A percentile compares a stretch with the other conserved stretches of the same genome.
phyloP scores from a whole-genome alignment of 2,113 vertebrate genomes.

The Boulengeromyrus knoepffleri region DNA sequence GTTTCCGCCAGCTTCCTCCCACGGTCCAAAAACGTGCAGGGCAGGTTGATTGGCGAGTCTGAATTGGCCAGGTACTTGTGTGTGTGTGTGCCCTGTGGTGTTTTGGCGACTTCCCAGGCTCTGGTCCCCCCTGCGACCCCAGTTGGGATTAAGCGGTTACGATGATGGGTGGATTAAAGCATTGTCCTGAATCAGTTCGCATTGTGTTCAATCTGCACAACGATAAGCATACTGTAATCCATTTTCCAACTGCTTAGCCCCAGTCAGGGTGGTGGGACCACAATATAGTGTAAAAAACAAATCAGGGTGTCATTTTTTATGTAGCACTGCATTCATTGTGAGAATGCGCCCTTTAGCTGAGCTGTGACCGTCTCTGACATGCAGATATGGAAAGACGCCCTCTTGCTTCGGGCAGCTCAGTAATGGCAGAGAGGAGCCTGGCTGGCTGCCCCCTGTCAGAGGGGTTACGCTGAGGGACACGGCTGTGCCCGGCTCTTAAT shows the following conservation, averaged over 20 bases:
- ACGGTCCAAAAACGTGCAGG: too few relatives aligned
- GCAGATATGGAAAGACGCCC: background rate
- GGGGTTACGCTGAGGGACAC: constrained; percentile 17
- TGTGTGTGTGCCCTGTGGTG: too few relatives aligned
- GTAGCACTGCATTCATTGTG: background rate
- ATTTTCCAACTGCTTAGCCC: background rate
- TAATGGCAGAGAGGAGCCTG: background rate
- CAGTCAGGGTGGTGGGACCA: background rate
- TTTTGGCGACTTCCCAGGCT: too few relatives aligned
- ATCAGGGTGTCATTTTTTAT: background rate
- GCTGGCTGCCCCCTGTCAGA: constrained; percentile 31
- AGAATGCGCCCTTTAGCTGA: background rate
- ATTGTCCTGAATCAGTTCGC: background rate
- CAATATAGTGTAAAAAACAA: background rate
- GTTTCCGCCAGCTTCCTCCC: too few relatives aligned
- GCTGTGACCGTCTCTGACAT: background rate
- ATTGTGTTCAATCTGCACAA: background rate
- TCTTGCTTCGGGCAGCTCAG: background rate
- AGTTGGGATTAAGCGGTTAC: too few relatives aligned
- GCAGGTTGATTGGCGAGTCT: too few relatives aligned
- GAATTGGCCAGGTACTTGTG: too few relatives aligned
- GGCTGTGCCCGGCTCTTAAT: constrained; percentile 54
- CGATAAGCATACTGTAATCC: background rate
- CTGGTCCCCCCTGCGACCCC: too few relatives aligned
- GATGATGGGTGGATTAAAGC: too few relatives aligned